Evolutionary conservation across 2,888 invertebrate species (phyloP).

Genomic region (Macrostomum cliftonense): DNA sequence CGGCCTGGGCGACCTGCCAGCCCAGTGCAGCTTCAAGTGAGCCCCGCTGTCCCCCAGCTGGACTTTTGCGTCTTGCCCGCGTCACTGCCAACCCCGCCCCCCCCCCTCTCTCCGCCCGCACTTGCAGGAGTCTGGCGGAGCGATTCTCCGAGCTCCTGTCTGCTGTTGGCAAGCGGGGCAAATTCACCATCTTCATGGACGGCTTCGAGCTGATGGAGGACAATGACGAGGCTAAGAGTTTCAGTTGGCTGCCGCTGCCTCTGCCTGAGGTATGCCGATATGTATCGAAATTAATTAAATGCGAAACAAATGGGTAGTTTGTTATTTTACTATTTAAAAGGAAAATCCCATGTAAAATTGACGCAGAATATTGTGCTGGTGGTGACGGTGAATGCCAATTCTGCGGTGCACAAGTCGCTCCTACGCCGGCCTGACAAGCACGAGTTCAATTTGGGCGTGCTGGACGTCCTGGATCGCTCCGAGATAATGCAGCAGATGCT

Average conservation of each 20-base stretch:
- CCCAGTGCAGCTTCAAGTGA: neutral
- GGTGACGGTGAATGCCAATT: slow-evolving; percentile 21
- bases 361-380: slow-evolving; percentile 32
- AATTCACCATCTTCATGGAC: slow-evolving; percentile 32
- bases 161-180: slow-evolving; percentile 15
- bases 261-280: slow-evolving; percentile 23
- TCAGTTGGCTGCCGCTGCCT: slow-evolving; percentile 31
- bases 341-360: too few relatives aligned
- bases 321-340: neutral
- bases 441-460: slow-evolving; percentile 19
- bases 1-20: slow-evolving; percentile 12
- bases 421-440: slow-evolving; percentile 14
- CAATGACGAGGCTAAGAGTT: slow-evolving; percentile 22
- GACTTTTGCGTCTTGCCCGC: neutral
- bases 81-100: neutral
- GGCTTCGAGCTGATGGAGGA: slow-evolving; percentile 31
- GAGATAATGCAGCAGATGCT: slow-evolving; percentile 28
- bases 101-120: too few relatives aligned
- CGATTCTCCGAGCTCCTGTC: slow-evolving; percentile 24
- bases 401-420: slow-evolving; percentile 20
- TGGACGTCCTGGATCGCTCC: slow-evolving; percentile 30
- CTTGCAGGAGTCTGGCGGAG: slow-evolving; percentile 20
- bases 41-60: neutral
- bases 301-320: neutral
- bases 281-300: neutral